Evolutionary conservation across 1,140 invertebrate genomes (phyloP), one percentile per base, ranked within the genome.

Genomic region (Pachyrhynchus sulphureomaculatus): DNA sequence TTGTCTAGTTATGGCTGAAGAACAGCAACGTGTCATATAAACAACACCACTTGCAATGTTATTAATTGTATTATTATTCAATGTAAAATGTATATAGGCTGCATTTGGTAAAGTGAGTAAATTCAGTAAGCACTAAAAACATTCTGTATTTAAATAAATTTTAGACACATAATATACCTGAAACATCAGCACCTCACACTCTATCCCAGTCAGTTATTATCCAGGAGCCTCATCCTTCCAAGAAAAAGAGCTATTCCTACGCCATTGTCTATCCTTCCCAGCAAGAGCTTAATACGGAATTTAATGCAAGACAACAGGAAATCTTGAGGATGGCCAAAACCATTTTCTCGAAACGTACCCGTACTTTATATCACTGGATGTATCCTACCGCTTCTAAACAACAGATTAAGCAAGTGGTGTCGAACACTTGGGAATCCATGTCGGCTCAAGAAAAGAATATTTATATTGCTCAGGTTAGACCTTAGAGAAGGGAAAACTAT

Each of bases 341-440:
- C 0, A 52, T 77, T 10, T 78, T 78, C 48, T 76, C 71, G 2
- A 78, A 78, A 63, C 57, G 75, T n/a, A 78, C 76, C 12, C 62
- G 76, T 24, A 78, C 75, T 18, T 55, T 78, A 24, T 78, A 76
- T 36, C 74, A 77, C 36, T 78, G 76, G 76, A 71, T 78, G 64
- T 76, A 74, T 54, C 76, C 76, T 6, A 69, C 67, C 32, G 68
- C 70, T 1, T 68, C 75, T 1, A 76, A 74, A 62, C 65, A 68
- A 18, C 69, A 74, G 52, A 64, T 78, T 15, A 77, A 76, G 63
- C 37, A 68, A 0, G 70, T 68, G 0, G 70, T 78, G 20, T 47
- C 69, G 0, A 65, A 52, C 12, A 70, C 72, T 2, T 78, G 76
- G 76, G 75, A 78, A 9, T 68, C 68, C 12, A 56, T 78, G 26